Base-by-base conservation (phyloP, 2,797 vertebrate genomes). In the Anableps anableps region DNA sequence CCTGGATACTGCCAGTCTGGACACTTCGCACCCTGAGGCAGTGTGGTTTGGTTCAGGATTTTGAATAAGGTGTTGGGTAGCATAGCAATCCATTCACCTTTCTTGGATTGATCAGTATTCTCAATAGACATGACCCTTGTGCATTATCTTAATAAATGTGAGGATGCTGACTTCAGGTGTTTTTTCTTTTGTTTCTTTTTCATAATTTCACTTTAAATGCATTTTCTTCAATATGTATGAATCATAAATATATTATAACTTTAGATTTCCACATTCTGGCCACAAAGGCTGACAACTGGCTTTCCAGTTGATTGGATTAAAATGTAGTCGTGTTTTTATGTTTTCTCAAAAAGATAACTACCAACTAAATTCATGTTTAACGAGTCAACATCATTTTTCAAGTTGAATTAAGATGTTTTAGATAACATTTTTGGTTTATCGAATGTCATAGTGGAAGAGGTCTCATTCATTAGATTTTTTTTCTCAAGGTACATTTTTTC, bases 111-210 rank as follows among this genome's bases (percentile, higher is more conserved):
- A 86, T 80, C 58, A 76, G 23, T 9, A 17, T 31, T 21, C 4
- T 76, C 21, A 71, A n/a, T 2, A 38, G 47, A 70, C 34, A 19
- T 41, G 23, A 17, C 5, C 13, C 45, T 72, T 72, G 29, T 19
- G 14, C 50, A 80, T 50, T 76, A 55, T 17, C 16, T 86, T 79
- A 93, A 93, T 95, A 93, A 94, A 93, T 77, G 41, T 71, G 55
- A 84, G 85, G 5, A 4, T 48, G 85, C 10, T 36, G 64, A 58
- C 6, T 83, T 47, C 0, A 17, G 7, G 66, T 77, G 80, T 83
- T 3, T 41, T 19, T 72, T 0, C 3, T 19, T 53, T 38, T 62
- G 17, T 13, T 29, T 26, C 43, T 74, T 29, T 0, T 23, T n/a
- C 7, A 76, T 10, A 9, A n/a, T n/a, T 71, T 31, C 9, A 71